Conservation (phyloP, 2,797 vertebrate species). For the Phoxinus dragarum region DNA sequence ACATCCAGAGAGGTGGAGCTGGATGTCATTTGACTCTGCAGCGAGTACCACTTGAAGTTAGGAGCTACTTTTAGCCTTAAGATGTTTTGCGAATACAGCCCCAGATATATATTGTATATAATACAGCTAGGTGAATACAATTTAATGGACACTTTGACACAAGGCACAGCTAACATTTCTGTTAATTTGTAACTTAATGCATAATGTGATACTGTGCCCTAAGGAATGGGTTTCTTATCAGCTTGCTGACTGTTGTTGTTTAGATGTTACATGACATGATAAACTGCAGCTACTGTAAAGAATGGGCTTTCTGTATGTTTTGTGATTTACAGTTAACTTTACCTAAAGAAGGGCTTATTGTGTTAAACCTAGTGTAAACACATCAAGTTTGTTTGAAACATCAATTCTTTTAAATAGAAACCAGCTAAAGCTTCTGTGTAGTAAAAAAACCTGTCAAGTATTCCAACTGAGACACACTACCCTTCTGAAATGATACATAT, state of each 20-base stretch:
- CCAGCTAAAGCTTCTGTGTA: background rate
- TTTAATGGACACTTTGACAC: background rate
- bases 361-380: background rate
- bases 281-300: background rate
- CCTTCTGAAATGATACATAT: background rate
- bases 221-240: conserved; percentile 31
- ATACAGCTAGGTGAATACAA: background rate
- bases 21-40: no score
- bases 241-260: conserved; percentile 15
- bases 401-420: conserved; percentile 2
- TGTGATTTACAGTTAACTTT: background rate
- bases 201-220: conserved; percentile 2
- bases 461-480: background rate
- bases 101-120: background rate
- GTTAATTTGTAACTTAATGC: conserved; percentile 20
- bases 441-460: background rate
- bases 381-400: background rate
- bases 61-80: no score
- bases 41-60: no score
- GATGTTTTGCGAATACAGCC: no score
- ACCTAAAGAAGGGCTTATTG: background rate
- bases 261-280: background rate
- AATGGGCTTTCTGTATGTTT: background rate
- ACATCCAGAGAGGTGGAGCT: no score
- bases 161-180: background rate